Evolutionary conservation across 2,113 vertebrate species (phyloP), one percentile per base, ranked within the genome.

Genomic region (Kobus ellipsiprymnus): DNA sequence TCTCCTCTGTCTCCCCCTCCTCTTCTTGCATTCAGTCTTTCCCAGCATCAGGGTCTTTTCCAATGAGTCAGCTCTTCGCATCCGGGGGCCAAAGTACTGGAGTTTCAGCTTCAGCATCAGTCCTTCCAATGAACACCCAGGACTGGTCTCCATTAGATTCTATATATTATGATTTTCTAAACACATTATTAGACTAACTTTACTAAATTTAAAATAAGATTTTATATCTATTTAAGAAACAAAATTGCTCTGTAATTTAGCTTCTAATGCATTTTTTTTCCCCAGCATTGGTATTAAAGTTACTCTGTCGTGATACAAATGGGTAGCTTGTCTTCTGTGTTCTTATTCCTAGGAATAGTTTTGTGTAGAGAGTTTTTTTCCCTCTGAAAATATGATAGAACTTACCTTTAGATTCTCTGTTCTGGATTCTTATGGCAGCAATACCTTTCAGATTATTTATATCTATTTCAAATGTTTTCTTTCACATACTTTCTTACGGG

Each of bases 211-310:
- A 89, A 59, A 55, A 77, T 78, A 74, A 44, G 83, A 80, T 50
- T 96, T 97, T 81, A 50, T 29, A 93, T 74, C n/a, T 85, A 85
- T 60, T 95, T 36, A 25, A 60, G 87, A 95, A 90, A 77, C 40
- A 40, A 94, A 92, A 81, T 29, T 81, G 50, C 55, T 8, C 13
- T 82, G 5, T 57, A 78, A 83, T 94, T 78, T 67, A 62, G 46
- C 89, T 93, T 93, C n/a, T 67, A 50, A 5, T 80, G 21, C 6
- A 60, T 30, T 30, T 81, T 74, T 74, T 23, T 17, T 0, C 16
- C 16, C 2, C 6, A 80, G 33, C 7, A n/a, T 71, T 74, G 17
- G 10, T 85, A 87, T 44, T 93, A 54, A 54, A 11, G 6, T 90
- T 59, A 83, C 33, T 84, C 13, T 81, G 29, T 83, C 50, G 48